Conservation (phyloP, 1,140 invertebrate genomes). For the Papilio polyxenes region DNA sequence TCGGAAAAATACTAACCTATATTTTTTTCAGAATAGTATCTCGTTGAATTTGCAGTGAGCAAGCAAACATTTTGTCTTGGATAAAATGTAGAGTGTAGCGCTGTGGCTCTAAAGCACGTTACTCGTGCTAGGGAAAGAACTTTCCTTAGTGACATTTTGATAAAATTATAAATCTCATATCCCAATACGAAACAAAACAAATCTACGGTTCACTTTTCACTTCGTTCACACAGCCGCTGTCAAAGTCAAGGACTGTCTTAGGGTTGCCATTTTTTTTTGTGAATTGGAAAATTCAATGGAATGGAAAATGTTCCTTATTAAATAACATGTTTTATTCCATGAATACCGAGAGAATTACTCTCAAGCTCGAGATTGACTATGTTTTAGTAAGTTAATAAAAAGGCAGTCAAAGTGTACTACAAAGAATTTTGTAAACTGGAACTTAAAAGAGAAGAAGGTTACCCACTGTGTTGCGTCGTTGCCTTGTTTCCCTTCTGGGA, state of each 20-base stretch:
- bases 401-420: too few species aligned
- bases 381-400: too few species aligned
- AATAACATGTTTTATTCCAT: neutral
- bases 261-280: neutral
- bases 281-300: neutral
- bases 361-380: neutral
- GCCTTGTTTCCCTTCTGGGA: neutral
- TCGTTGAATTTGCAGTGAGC: slow-evolving; percentile 58
- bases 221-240: slow-evolving; percentile 18
- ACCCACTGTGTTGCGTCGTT: neutral
- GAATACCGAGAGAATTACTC: neutral
- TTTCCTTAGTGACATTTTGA: slow-evolving; percentile 74
- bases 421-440: neutral
- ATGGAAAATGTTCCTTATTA: neutral
- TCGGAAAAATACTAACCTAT: slow-evolving; percentile 68
- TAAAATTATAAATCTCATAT: slow-evolving; percentile 63
- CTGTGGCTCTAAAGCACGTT: slow-evolving; percentile 56
- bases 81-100: slow-evolving; percentile 59
- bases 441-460: neutral
- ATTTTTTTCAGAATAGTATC: slow-evolving; percentile 69
- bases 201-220: slow-evolving; percentile 26
- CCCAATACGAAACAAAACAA: slow-evolving; percentile 52
- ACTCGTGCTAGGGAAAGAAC: slow-evolving; percentile 65
- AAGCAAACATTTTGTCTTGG: slow-evolving; percentile 63
- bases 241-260: neutral